phyloP scores from a whole-genome alignment of 2,888 invertebrate species.

The Oxyscelio sp. region DNA sequence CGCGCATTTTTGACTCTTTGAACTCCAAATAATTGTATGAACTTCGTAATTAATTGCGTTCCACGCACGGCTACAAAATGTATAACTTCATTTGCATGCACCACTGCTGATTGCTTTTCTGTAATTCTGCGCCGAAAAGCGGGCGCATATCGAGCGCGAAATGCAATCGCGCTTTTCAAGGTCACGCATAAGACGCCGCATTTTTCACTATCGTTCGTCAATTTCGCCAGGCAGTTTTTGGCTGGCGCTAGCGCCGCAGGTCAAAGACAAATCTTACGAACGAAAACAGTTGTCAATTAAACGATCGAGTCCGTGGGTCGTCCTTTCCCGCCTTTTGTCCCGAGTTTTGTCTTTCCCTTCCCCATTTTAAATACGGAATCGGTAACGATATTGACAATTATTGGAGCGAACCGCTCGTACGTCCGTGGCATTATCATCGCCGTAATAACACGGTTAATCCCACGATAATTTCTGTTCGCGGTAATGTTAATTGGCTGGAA shows the following conservation, averaged over 20 bases:
- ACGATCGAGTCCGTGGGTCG: conserved; percentile 77
- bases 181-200: not conserved
- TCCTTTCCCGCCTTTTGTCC: conserved; percentile 55
- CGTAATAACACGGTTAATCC: conserved; percentile 78
- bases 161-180: not conserved
- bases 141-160: no score
- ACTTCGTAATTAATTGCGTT: conserved; percentile 46
- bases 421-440: conserved; percentile 78
- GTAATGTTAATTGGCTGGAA: conserved; percentile 81
- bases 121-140: no score
- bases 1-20: conserved; percentile 36
- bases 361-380: conserved; percentile 80
- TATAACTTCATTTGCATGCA: no score
- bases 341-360: conserved; percentile 70
- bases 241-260: not conserved
- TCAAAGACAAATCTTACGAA: conserved; percentile 49
- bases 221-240: not conserved
- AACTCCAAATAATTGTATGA: not conserved
- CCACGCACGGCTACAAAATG: no score
- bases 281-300: conserved; percentile 80
- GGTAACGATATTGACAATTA: conserved; percentile 83
- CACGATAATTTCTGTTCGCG: conserved; percentile 82
- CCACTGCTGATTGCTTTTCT: no score
- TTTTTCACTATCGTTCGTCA: not conserved
- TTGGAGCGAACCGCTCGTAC: conserved; percentile 72